Evolutionary conservation across 2,113 vertebrate species (phyloP), one percentile per base, ranked within the genome.

Genomic region (Leucosticte australis): DNA sequence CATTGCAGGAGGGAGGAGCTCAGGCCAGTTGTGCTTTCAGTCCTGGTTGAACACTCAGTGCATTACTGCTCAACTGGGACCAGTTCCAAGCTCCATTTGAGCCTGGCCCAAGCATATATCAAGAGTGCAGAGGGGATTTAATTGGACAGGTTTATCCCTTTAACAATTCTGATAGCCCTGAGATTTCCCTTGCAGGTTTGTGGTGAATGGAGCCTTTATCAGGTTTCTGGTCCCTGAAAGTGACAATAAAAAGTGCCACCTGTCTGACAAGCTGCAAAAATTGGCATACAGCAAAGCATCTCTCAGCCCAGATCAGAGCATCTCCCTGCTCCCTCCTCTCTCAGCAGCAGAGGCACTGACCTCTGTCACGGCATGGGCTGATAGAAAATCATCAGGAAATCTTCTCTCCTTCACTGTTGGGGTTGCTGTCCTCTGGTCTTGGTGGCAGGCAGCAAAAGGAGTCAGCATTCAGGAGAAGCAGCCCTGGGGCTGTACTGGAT

Each of bases 71-170:
- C 78, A 62, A 2, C 89, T 96, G 91, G 87, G 92, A 90, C 57
- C 15, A 33, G 64, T 93, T 95, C 87, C 92, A 91, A 84, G 89
- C 82, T 94, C 85, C 87, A 73, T 90, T 89, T 94, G 75, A 1
- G 6, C 77, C 83, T 96, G 83, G 84, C 84, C 87, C 74, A 67
- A 90, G 49, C 47, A 78, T 84, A 44, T 87, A 91, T 94, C 93
- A 92, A 90, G 86, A 89, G 76, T 89, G 70, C 46, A 55, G 83
- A 95, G 77, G 57, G 87, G 82, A 94, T 95, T 95, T 96, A 95
- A 94, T 81, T 92, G 92, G 92, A 90, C 94, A 91, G 88, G 63
- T 94, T 95, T 94, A 92, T 95, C 50, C 83, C 81, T 95, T 90
- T 95, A 95, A 92, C 81, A 91, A 53, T 91, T 90, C 79, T 91